A percentile compares a stretch with the other conserved stretches of the same genome.
These are phyloP conservation scores for Nettapus auritus DNA, from an alignment of 2,113 vertebrate genomes.

Conservation along the genomic window DNA sequence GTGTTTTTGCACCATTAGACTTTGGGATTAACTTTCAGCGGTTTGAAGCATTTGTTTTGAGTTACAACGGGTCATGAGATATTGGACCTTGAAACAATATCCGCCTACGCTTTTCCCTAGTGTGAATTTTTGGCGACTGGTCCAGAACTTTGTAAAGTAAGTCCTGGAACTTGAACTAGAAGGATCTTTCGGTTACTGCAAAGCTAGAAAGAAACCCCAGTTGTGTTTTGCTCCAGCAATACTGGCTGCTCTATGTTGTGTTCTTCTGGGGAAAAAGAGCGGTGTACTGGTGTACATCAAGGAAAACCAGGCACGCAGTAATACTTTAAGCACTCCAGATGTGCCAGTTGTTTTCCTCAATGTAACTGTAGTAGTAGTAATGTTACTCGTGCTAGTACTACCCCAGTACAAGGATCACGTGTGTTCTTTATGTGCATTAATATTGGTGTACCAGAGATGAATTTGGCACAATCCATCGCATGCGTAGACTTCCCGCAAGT, in stretches of 20 bases:
- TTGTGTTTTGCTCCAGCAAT: constrained; percentile 50
- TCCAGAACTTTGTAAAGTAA: constrained; percentile 57
- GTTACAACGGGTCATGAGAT: constrained; percentile 69
- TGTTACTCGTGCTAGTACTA: background rate
- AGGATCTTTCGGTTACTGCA: constrained; percentile 66
- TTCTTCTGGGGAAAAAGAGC: background rate
- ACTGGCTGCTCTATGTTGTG: background rate
- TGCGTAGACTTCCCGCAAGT: background rate
- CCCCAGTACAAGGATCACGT: background rate
- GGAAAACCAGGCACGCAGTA: background rate
- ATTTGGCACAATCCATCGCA: background rate
- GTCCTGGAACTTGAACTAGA: constrained; percentile 51
- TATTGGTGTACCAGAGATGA: background rate
- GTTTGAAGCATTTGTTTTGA: constrained; percentile 72
- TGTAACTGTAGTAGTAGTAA: background rate
- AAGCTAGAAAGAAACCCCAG: constrained; percentile 42
- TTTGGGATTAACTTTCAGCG: constrained; percentile 57
- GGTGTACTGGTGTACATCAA: background rate
- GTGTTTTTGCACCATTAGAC: constrained; percentile 29
- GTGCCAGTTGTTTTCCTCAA: background rate
- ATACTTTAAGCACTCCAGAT: background rate
- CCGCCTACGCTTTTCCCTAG: constrained; percentile 60
- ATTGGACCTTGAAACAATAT: constrained; percentile 67
- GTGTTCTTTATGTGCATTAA: background rate
- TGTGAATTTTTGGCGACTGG: constrained; percentile 53